These are phyloP conservation scores for Malacoraja senta DNA, from an alignment of 2,797 vertebrate species.

Conservation along the genomic window DNA sequence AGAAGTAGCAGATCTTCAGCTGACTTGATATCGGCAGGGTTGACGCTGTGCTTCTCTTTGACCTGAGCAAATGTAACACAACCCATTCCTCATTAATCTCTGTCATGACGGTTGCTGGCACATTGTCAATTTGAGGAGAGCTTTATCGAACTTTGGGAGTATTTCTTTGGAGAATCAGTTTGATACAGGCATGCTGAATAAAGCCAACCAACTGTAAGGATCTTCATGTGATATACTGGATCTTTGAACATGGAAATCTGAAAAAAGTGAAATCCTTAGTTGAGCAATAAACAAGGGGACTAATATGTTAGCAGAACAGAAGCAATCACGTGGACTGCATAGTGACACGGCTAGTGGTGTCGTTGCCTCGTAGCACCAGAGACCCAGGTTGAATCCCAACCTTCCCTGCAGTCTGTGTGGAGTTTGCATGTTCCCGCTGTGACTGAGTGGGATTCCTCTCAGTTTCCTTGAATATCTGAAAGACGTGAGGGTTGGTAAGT, in stretches of 20 bases:
- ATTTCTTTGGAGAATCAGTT: background rate
- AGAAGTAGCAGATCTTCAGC: too few species aligned
- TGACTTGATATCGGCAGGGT: background rate
- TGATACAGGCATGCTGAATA: background rate
- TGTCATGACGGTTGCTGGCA: background rate
- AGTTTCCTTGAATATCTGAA: too few species aligned
- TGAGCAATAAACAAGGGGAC: background rate
- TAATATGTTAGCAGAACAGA: background rate
- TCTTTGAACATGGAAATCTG: background rate
- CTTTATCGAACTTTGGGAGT: background rate
- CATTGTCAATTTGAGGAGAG: background rate
- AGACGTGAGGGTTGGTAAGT: too few species aligned
- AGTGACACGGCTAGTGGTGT: too few species aligned
- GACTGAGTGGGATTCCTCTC: too few species aligned
- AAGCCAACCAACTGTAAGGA: background rate
- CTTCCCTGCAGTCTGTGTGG: too few species aligned
- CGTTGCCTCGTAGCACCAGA: too few species aligned
- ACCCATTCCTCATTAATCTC: background rate
- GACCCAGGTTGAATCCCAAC: too few species aligned
- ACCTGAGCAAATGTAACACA: background rate
- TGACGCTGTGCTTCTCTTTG: background rate
- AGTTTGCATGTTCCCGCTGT: too few species aligned
- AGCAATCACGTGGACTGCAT: background rate
- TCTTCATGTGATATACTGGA: background rate
- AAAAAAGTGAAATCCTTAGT: background rate